A percentile compares a stretch with the other conserved stretches of the same genome.
phyloP scores from a whole-genome alignment of 2,888 invertebrate genomes.

The Calliphora vomitoria region DNA sequence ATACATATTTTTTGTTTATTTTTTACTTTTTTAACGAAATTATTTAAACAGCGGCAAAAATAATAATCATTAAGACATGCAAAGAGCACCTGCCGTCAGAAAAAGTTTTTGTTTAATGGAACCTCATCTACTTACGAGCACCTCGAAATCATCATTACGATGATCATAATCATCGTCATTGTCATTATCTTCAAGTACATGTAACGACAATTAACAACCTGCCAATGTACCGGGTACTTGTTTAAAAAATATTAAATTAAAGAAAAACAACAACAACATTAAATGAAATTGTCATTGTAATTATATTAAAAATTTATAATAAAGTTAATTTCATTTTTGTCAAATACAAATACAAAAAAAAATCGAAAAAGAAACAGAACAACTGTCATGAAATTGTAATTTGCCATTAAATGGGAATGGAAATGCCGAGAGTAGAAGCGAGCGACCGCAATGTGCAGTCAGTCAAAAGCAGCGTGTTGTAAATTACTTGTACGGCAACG shows the following conservation, averaged over 20 bases:
- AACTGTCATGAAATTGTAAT: conserved; percentile 57
- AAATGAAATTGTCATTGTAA: conserved; percentile 45
- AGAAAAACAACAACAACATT: conserved; percentile 17
- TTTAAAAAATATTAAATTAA: not conserved
- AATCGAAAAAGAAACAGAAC: conserved; percentile 23
- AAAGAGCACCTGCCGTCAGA: conserved; percentile 66
- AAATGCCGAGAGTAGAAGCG: not conserved
- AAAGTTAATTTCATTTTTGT: conserved; percentile 69
- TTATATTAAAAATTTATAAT: conserved; percentile 52
- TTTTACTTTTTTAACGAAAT: conserved; percentile 5
- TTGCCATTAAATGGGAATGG: conserved; percentile 48
- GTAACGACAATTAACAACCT: conserved; percentile 58
- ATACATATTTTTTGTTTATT: not conserved
- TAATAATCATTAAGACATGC: conserved; percentile 56
- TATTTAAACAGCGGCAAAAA: not conserved
- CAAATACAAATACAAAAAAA: conserved; percentile 4
- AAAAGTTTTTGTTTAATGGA: conserved; percentile 29
- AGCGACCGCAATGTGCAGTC: conserved; percentile 64
- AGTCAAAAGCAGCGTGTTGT: conserved; percentile 44
- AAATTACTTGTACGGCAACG: conserved; percentile 15
- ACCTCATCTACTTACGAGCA: conserved; percentile 23
- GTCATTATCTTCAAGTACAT: conserved; percentile 36
- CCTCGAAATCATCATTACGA: conserved; percentile 30
- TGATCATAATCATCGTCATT: conserved; percentile 21
- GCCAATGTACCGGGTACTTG: conserved; percentile 25